Base-by-base conservation (phyloP, 2,797 vertebrate species). In the Hoplostethus atlanticus region DNA sequence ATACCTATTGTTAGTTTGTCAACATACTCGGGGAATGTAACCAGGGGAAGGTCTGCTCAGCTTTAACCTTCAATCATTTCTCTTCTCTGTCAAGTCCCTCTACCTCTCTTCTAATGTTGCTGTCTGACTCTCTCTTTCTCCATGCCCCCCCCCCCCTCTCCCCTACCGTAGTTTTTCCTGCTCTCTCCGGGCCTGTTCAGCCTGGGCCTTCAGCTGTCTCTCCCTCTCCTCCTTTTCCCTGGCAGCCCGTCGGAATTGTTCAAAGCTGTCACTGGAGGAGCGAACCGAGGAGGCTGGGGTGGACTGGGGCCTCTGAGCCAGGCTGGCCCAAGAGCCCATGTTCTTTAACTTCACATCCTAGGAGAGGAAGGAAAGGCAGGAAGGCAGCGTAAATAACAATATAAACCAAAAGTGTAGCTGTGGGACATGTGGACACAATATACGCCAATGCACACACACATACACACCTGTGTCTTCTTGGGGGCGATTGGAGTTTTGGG, bases 221-320 rank as follows among this genome's bases (percentile, higher is more conserved):
- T 98, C 97, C 0, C 97, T 84, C 83, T 97, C 96, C 85, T 98
- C 96, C 81, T 98, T 98, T 91, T 98, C 97, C 9, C 96, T 86
- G 0, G 97, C 97, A 0, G 93, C 97, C 0, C 96, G 93, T 60
- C 92, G 93, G 89, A 97, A 98, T 83, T 96, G 96, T 70, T 98
- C 96, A 0, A 98, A 98, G 92, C 97, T 98, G 88, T 97, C 96
- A 5, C 96, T 97, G 6, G 96, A 97, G 1, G 96, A 97, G 87
- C 97, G 97, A 1, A 93, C 94, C 0, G 95, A 92, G 17, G 96
- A 94, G 64, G 96, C 93, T 0, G 95, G 95, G 1, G 95, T 94
- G 30, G 96, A 95, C 47, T 95, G 95, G 21, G 96, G 94, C 73
- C 96, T 95, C 88, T 97, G 96, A 25, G 96, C 96, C 87, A 98